Evolutionary conservation across 2,888 invertebrate genomes (phyloP).

Genomic region (Stenchaetothrips biformis): DNA sequence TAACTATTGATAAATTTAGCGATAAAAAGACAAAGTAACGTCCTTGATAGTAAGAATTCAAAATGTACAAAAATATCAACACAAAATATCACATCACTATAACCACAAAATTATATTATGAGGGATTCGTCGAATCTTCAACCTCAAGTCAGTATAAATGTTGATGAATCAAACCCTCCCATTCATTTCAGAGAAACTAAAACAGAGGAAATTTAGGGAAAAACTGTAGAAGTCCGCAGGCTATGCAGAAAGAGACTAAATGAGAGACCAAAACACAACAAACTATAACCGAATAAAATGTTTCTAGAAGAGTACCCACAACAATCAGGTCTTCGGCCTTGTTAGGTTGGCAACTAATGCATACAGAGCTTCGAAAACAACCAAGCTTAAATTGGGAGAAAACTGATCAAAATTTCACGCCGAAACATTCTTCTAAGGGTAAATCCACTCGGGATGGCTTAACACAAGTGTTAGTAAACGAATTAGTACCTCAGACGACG

Average conservation of each 20-base stretch:
- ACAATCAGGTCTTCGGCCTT: slow-evolving; percentile 11
- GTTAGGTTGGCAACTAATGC: slow-evolving; percentile 10
- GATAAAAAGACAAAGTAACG: neutral
- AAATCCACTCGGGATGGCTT: neutral
- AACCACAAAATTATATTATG: neutral
- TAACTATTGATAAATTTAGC: neutral
- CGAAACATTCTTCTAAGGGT: neutral
- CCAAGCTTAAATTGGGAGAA: neutral
- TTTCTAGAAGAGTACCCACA: no score
- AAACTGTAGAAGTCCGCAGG: no score
- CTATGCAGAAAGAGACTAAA: no score
- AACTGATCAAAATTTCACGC: neutral
- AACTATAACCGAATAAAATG: no score
- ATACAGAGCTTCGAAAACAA: neutral
- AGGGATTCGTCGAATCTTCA: no score
- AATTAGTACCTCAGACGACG: neutral
- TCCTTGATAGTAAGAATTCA: no score
- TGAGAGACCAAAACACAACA: no score
- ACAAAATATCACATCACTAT: neutral
- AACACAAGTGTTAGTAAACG: neutral
- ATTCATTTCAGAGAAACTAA: no score
- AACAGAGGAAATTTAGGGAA: no score
- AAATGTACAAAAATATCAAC: neutral
- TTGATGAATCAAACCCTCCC: no score
- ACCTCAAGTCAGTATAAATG: no score